These are phyloP conservation scores for Teleiodes luculella DNA, from an alignment of 2,888 invertebrate species.

Conservation along the genomic window DNA sequence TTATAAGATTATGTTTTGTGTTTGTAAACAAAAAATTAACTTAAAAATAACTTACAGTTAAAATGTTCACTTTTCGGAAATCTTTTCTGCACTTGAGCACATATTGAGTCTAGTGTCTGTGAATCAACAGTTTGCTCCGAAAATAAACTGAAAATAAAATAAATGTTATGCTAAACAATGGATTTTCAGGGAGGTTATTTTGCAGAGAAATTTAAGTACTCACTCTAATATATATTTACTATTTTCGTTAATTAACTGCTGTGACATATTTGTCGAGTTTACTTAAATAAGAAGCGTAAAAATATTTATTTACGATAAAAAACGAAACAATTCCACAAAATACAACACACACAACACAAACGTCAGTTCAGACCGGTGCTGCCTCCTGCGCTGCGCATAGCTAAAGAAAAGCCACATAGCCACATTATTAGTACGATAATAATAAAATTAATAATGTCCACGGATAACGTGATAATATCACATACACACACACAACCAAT, in stretches of 20 bases:
- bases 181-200: conserved; percentile 28
- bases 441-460: no score
- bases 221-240: conserved; percentile 74
- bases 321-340: background rate
- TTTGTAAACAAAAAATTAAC: no score
- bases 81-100: conserved; percentile 86
- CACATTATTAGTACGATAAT: no score
- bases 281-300: background rate
- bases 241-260: conserved; percentile 66
- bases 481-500: no score
- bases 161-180: background rate
- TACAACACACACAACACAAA: background rate
- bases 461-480: no score
- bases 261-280: conserved; percentile 45
- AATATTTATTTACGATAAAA: conserved; percentile 3
- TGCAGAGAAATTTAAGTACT: conserved; percentile 32
- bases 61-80: conserved; percentile 89
- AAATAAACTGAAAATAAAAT: conserved; percentile 78
- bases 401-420: no score
- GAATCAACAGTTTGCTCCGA: conserved; percentile 85
- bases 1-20: no score
- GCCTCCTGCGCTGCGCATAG: no score
- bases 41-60: conserved; percentile 83
- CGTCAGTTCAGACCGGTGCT: background rate
- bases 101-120: conserved; percentile 86